phyloP scores from a whole-genome alignment of 2,113 vertebrate genomes.

The Amphilophus citrinellus region DNA sequence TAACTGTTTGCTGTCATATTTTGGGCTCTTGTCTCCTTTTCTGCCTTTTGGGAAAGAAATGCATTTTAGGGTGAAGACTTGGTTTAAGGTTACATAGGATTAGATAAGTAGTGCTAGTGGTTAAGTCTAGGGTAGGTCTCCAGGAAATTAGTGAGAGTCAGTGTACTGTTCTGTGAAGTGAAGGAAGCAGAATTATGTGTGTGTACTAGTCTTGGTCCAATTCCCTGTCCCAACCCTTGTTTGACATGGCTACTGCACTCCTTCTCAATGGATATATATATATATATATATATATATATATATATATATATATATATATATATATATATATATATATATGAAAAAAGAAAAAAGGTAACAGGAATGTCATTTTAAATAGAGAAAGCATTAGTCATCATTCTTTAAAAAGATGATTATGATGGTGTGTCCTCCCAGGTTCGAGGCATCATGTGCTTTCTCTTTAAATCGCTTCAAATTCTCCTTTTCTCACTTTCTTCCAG shows the following conservation, averaged over 20 bases:
- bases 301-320: no score
- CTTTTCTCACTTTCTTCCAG: neutral
- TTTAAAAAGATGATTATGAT: neutral
- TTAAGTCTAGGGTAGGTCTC: neutral
- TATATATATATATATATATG: no score
- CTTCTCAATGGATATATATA: constrained; percentile 27
- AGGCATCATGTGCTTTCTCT: neutral
- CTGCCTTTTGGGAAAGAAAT: neutral
- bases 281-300: no score
- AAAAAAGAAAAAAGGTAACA: no score
- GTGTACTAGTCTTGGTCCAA: neutral
- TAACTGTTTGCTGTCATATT: neutral
- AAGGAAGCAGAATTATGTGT: neutral
- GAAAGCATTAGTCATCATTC: neutral
- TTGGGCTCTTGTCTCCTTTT: neutral
- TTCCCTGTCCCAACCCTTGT: constrained; percentile 16
- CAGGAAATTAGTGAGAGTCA: neutral
- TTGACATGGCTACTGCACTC: constrained; percentile 14
- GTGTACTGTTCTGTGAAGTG: neutral
- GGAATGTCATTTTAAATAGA: neutral
- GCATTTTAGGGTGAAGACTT: neutral
- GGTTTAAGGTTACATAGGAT: neutral
- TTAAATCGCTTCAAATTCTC: neutral
- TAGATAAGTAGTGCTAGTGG: neutral
- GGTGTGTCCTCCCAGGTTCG: neutral